Evolutionary conservation across 2,888 invertebrate species (phyloP).

Genomic region (Sepiola atlantica): DNA sequence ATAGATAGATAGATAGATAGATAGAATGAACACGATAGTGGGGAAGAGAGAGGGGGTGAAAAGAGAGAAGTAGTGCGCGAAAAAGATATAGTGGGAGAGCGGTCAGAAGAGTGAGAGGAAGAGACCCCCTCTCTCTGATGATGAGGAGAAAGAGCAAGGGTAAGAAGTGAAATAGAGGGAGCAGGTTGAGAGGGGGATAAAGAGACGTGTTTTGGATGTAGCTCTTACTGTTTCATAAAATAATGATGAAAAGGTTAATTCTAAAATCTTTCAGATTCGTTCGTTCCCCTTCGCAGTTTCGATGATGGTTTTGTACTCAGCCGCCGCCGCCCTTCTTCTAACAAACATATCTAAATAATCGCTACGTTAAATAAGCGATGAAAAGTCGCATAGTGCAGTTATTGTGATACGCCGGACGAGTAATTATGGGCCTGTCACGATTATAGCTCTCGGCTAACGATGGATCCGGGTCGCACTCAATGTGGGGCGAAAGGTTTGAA

Average conservation of each 20-base stretch:
- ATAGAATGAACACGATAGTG: too few species aligned
- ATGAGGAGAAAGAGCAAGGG: too few species aligned
- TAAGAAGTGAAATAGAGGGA: too few species aligned
- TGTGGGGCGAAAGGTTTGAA: not conserved
- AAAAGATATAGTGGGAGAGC: too few species aligned
- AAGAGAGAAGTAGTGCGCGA: too few species aligned
- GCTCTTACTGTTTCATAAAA: not conserved
- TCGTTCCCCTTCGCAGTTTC: not conserved
- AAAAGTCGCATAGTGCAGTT: conserved; percentile 9
- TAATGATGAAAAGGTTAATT: too few species aligned
- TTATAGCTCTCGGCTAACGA: not conserved
- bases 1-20: too few species aligned
- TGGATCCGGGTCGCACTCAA: not conserved
- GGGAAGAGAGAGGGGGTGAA: too few species aligned
- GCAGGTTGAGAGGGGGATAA: too few species aligned
- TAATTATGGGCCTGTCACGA: conserved; percentile 2
- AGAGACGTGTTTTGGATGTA: too few species aligned
- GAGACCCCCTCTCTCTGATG: too few species aligned
- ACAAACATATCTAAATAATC: conserved; percentile 34
- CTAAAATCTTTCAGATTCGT: not conserved
- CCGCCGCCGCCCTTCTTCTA: not conserved
- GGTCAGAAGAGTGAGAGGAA: too few species aligned
- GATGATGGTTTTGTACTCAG: not conserved
- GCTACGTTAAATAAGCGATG: not conserved
- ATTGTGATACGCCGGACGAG: not conserved